These are phyloP conservation scores for Zaprionus davidi DNA, from an alignment of 1,140 invertebrate species.

Conservation along the genomic window DNA sequence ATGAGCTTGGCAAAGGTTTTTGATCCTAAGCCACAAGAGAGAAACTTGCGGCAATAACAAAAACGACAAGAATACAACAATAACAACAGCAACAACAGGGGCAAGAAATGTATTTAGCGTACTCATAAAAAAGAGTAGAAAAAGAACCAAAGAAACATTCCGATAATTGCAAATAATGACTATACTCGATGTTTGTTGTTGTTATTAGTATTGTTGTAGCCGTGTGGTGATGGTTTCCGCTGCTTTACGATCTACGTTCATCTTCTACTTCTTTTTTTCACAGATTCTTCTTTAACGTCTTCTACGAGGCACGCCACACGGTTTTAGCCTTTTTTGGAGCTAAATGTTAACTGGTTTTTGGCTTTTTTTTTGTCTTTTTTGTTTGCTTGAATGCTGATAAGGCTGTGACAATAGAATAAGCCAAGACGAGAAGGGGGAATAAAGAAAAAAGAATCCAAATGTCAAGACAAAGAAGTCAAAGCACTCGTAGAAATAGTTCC, in stretches of 20 bases:
- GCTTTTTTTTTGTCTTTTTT: constrained; percentile 28
- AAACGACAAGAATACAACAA: constrained; percentile 17
- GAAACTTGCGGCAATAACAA: constrained; percentile 33
- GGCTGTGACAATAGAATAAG: constrained; percentile 57
- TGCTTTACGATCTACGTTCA: constrained; percentile 22
- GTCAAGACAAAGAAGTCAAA: constrained; percentile 64
- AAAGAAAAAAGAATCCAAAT: constrained; percentile 35
- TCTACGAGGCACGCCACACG: constrained; percentile 28
- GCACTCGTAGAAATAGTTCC: constrained; percentile 23
- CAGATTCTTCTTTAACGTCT: constrained; percentile 1
- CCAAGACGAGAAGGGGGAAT: constrained; percentile 7
- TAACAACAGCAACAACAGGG: constrained; percentile 22
- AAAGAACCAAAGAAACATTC: constrained; percentile 72
- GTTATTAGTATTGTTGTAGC: constrained; percentile 49
- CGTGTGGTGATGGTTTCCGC: constrained; percentile 43
- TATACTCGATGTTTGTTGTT: constrained; percentile 65
- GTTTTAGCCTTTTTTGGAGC: constrained; percentile 72
- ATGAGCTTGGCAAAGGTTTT: constrained; percentile 64
- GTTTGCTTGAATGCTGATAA: constrained; percentile 66
- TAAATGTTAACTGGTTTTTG: constrained; percentile 79
- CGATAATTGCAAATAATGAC: constrained; percentile 81
- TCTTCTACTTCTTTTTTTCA: constrained; percentile 19
- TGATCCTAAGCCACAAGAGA: constrained; percentile 65
- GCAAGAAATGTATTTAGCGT: constrained; percentile 53
- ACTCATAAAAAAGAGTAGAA: constrained; percentile 56